Conservation (phyloP, 2,888 invertebrate genomes). For the Tipula confusa region DNA sequence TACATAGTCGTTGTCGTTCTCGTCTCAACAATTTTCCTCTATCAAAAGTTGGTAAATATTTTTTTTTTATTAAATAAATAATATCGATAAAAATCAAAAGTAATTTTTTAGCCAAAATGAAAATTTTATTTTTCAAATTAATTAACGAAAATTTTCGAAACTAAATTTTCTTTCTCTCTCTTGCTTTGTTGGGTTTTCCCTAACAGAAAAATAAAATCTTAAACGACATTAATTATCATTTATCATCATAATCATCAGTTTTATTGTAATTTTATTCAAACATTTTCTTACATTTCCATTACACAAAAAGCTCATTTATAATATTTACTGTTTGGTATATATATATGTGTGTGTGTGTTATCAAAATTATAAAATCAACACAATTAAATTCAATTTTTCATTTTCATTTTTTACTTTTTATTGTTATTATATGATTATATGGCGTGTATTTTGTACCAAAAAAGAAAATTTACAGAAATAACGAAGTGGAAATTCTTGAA, state of each 20-base stretch:
- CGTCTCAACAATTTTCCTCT: constrained; percentile 4
- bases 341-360: not conserved
- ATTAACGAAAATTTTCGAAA: not conserved
- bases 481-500: not conserved
- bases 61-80: not conserved
- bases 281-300: not conserved
- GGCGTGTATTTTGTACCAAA: not conserved
- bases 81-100: not conserved
- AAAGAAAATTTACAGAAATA: not conserved
- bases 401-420: not conserved
- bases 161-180: not conserved
- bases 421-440: constrained; percentile 8
- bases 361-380: constrained; percentile 25
- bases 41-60: not conserved
- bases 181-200: not conserved
- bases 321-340: not conserved
- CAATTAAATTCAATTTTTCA: constrained; percentile 25
- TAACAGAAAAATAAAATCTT: not conserved
- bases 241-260: constrained; percentile 3
- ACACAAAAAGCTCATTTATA: not conserved
- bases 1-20: not conserved
- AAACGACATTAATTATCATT: constrained; percentile 17
- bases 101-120: not conserved
- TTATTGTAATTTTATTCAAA: not conserved
- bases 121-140: constrained; percentile 12